Base-by-base conservation (phyloP, 2,888 invertebrate species). In the Phalera bucephala region DNA sequence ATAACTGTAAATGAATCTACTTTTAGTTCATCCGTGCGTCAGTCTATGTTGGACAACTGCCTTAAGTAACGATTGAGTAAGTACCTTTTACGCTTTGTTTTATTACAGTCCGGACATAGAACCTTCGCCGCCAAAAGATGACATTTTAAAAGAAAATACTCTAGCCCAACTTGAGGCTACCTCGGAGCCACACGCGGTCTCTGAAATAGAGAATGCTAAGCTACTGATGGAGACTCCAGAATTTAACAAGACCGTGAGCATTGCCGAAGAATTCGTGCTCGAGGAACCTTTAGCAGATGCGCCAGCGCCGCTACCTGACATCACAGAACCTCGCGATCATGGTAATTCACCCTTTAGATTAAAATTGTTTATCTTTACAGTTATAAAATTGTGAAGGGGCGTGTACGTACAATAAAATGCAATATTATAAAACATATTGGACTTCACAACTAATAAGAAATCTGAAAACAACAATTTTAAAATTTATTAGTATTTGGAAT, bases 71-170 rank as follows among this genome's bases (percentile, higher is more conserved):
- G n/a, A n/a, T n/a, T n/a, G n/a, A n/a, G n/a, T n/a, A n/a, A n/a
- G n/a, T n/a, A n/a, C n/a, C n/a, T n/a, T n/a, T n/a, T n/a, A n/a
- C n/a, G n/a, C n/a, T n/a, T n/a, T n/a, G n/a, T n/a, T n/a, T n/a
- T 10, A n/a, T 35, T 32, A 12, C 15, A 15, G 22, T 56, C 54
- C 20, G 36, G 83, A 80, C 33, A 64, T 65, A 23, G 84, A 84
- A 41, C 50, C 73, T 20, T 75, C 74, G 2, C 67, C 74, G n/a
- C 55, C 72, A 2, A 85, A 79, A 60, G 80, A 77, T 9, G 77
- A 75, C 6, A 52, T 60, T 4, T 45, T 64, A 39, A 70, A 78
- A 42, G 65, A 72, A 33, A 50, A 55, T 11, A 54, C 47, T 2
- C 30, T 51, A 38, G 47, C 63, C 2, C 63, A 54, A 27, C 50